Evolutionary conservation across 2,888 invertebrate species (phyloP), one percentile per base, ranked within the genome.

Genomic region (Dyspetes luteomarginatus): DNA sequence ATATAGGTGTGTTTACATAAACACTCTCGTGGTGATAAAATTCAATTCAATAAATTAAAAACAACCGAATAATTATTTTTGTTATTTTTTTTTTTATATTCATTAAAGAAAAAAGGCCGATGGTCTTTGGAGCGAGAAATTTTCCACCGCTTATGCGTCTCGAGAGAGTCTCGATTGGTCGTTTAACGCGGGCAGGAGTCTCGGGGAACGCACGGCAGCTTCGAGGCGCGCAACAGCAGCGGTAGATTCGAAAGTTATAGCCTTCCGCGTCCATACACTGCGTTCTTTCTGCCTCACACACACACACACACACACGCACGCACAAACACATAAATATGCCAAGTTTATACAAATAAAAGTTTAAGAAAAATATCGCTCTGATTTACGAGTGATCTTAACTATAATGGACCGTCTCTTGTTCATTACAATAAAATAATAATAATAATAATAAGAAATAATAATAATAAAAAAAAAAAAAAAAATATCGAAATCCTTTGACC

Each of bases 81-180:
- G 17, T 71, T 15, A 41, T 56, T 56, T 17, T 26, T 45, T 7
- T 24, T n/a, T 41, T 60, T 22, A 28, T 30, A 19, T 26, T 30
- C 50, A 43, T 41, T 43, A 12, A 41, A 26, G 22, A 69, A 24
- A 55, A 19, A 52, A 48, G 56, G 7, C 28, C 43, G 55, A 24
- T 45, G 55, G 19, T 71, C 43, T 60, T 41, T 84, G 84, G 83
- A 80, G 68, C 83, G 84, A 76, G 81, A 88, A 86, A 89, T 86
- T 89, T 89, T 90, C 86, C 88, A 88, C 87, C 83, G 81, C 83
- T 82, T 68, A 72, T 50, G 26, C 2, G 74, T 74, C 26, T n/a
- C 84, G 85, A 87, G 83, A 87, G 86, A 89, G 89, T 88, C 88
- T 88, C 89, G n/a, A 45, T 55, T 41, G 28, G 43, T 87, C 85